Conservation (phyloP, 1,140 invertebrate species). For the Brachionus sp. region DNA sequence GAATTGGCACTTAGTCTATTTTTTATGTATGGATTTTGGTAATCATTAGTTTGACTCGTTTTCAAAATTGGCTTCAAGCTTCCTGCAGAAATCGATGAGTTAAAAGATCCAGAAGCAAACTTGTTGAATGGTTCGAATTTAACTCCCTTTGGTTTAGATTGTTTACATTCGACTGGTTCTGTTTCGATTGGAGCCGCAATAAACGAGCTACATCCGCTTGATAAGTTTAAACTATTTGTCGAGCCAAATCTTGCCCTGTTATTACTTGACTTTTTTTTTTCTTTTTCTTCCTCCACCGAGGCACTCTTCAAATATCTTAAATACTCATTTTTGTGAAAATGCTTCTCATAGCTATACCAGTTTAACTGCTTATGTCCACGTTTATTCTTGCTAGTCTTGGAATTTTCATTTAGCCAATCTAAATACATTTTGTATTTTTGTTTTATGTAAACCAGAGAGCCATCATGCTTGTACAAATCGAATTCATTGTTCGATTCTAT, state of each 20-base stretch:
- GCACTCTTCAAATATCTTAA: constrained; percentile 30
- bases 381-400: background rate
- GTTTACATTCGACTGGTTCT: background rate
- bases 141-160: background rate
- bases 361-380: background rate
- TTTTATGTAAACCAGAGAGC: constrained; percentile 17
- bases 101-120: background rate
- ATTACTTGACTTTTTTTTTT: background rate
- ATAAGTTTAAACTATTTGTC: background rate
- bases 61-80: constrained; percentile 1
- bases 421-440: constrained; percentile 42
- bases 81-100: background rate
- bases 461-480: constrained; percentile 19
- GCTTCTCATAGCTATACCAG: constrained; percentile 13
- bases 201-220: background rate
- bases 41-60: background rate
- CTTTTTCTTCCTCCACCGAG: background rate
- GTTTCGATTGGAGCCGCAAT: background rate
- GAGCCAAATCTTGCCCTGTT: background rate
- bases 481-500: background rate
- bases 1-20: constrained; percentile 25
- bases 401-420: constrained; percentile 16
- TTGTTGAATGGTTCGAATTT: background rate
- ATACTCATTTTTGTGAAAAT: background rate
- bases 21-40: constrained; percentile 12